Base-by-base conservation (phyloP, 2,888 invertebrate species). In the Brenthis daphne region DNA sequence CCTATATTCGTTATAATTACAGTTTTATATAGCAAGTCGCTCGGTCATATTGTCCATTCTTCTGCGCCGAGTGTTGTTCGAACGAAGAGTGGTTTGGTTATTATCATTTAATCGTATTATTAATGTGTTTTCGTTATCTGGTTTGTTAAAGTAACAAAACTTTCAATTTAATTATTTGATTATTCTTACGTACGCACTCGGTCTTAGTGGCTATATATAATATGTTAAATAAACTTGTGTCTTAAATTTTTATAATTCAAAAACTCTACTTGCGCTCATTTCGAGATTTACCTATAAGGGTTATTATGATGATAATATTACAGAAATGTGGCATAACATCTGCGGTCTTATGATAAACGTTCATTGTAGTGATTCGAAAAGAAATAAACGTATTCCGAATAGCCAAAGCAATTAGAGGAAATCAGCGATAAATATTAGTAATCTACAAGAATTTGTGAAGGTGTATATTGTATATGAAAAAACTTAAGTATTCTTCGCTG, bases 1-100 rank as follows among this genome's bases (percentile, higher is more conserved):
- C 20, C 20, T 75, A 75, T 71, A 75, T 70, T 73, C 69, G 68
- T 71, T 74, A 20, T 73, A 72, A 69, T 65, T 20, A 20, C 1
- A 24, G 50, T 63, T 60, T 60, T 12, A 29, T n/a, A 60, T 29
- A 24, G n/a, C 14, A n/a, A 48, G 47, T 48, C 29, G 48, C 29
- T 60, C 48, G 48, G 48, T 60, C 48, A 29, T 60, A 60, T n/a
- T 11, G 48, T 60, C 1, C 11, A 12, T 48, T 29, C 48, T 29
- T 50, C 1, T 8, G 29, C 5, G 6, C 29, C n/a, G 14, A 5
- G 2, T n/a, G 48, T 11, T 13, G 12, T 57, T 43, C 8, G 37
- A 43, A 43, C 2, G 8, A 43, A 43, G 37, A 11, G 37, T 43
- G 8, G 11, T 43, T 11, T 43, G 11, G 11, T 43, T 43, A 43